Evolutionary conservation across 2,113 vertebrate species (phyloP), one percentile per base, ranked within the genome.

Genomic region (Cyanoderma ruficeps): DNA sequence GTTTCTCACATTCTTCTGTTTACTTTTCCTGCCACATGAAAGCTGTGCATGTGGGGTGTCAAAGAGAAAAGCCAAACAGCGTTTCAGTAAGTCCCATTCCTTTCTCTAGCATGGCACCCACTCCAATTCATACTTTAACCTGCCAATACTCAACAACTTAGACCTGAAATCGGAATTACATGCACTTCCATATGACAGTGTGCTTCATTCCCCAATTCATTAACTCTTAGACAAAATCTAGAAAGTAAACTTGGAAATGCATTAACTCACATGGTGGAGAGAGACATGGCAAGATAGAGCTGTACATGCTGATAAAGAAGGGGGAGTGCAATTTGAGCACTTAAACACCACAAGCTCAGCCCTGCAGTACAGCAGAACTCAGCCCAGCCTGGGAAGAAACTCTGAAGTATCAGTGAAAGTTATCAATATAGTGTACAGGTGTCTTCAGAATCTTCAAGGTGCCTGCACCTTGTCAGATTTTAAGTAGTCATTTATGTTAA

Each of bases 1-100:
- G 95, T 94, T 97, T 97, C 96, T 94, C 94, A 93, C 78, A 95
- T 97, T 91, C 94, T 82, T 95, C 88, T 96, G 69, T 95, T 96
- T 96, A 94, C 95, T 95, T 82, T 91, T 92, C 94, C 92, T 83
- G 81, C 95, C 96, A 95, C 46, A 56, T 87, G 88, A 87, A 98
- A 98, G 96, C 97, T 96, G 86, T 93, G 74, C 65, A 61, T 91
- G 87, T 70, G 67, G 52, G 49, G 59, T 92, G 82, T 94, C 90
- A 79, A 81, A 44, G n/a, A 89, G 68, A 63, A 91, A 69, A 94
- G 50, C 84, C 90, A 76, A 94, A 57, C 47, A 89, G 33, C 67
- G 9, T 46, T 56, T 91, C 64, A 79, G 68, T 52, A 77, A 80
- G 61, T 75, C 55, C 37, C 24, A 63, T 80, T 56, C 50, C 64